Evolutionary conservation across 1,140 invertebrate species (phyloP).

Genomic region (Harlomillsia oculata): DNA sequence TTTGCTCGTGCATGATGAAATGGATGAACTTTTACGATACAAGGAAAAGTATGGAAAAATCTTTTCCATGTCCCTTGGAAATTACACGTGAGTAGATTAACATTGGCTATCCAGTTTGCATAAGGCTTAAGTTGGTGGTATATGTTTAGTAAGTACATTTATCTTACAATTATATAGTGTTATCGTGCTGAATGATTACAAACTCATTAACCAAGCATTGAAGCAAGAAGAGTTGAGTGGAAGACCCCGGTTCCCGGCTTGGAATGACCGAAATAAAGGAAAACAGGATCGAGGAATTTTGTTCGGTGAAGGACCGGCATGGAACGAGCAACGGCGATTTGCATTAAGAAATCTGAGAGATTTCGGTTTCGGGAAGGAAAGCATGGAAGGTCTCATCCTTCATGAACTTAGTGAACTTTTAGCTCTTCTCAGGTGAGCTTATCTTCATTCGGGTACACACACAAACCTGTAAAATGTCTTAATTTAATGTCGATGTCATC

Average conservation of each 20-base stretch:
- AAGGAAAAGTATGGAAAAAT: constrained; percentile 18
- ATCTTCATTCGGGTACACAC: too few species aligned
- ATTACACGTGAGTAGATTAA: constrained; percentile 12
- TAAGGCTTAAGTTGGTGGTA: background rate
- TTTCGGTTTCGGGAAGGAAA: constrained; percentile 21
- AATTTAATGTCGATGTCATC: too few species aligned
- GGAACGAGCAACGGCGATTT: constrained; percentile 19
- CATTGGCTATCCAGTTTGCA: background rate
- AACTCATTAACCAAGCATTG: constrained; percentile 10
- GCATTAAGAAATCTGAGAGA: constrained; percentile 15
- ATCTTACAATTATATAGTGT: too few species aligned
- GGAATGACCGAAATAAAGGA: constrained; percentile 9
- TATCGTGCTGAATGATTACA: constrained; percentile 15
- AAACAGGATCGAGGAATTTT: constrained; percentile 20
- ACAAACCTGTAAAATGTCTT: too few species aligned
- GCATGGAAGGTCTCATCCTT: constrained; percentile 13
- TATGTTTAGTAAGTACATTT: too few species aligned
- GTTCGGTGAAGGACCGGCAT: constrained; percentile 11
- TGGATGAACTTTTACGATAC: constrained; percentile 3
- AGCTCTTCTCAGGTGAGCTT: constrained; percentile 8
- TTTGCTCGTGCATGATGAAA: background rate
- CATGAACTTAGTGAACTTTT: constrained; percentile 12
- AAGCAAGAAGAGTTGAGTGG: constrained; percentile 16
- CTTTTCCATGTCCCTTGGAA: constrained; percentile 8
- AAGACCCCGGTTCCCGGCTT: constrained; percentile 9